Evolutionary conservation across 2,888 invertebrate species (phyloP).

Genomic region (Chydorus sphaericus): DNA sequence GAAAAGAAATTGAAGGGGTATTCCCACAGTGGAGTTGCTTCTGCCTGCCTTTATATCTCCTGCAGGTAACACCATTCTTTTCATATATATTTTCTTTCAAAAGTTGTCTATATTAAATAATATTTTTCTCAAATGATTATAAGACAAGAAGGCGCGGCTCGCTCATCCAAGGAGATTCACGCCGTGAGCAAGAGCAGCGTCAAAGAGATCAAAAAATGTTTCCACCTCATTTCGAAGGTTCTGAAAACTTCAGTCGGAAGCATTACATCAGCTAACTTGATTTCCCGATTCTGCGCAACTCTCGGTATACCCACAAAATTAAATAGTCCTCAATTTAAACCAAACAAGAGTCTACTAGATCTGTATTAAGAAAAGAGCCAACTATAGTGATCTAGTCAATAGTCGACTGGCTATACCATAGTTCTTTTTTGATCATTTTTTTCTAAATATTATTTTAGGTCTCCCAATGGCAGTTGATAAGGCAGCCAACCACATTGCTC

Average conservation of each 20-base stretch:
- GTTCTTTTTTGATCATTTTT: too few relatives aligned
- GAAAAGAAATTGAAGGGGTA: constrained; percentile 89
- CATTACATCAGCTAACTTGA: constrained; percentile 96
- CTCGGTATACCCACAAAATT: too few relatives aligned
- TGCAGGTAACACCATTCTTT: constrained; percentile 53
- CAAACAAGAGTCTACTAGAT: not conserved
- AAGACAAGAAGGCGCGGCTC: constrained; percentile 71
- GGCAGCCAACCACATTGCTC: constrained; percentile 92
- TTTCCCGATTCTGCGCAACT: constrained; percentile 97
- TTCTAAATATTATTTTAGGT: not conserved
- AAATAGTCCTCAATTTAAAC: not conserved
- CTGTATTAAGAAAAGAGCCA: too few relatives aligned
- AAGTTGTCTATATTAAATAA: not conserved
- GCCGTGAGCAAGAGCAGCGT: constrained; percentile 98
- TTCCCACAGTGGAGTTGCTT: constrained; percentile 94
- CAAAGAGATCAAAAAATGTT: constrained; percentile 96
- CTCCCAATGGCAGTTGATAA: constrained; percentile 74
- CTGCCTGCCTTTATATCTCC: constrained; percentile 96
- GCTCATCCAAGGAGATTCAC: constrained; percentile 97
- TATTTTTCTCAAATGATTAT: too few relatives aligned
- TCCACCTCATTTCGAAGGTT: constrained; percentile 89
- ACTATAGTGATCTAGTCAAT: too few relatives aligned
- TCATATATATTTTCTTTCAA: not conserved
- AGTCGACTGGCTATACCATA: too few relatives aligned
- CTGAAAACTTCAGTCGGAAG: constrained; percentile 92